Evolutionary conservation across 2,797 vertebrate genomes (phyloP), one percentile per base, ranked within the genome.

Genomic region (Microcaecilia unicolor): DNA sequence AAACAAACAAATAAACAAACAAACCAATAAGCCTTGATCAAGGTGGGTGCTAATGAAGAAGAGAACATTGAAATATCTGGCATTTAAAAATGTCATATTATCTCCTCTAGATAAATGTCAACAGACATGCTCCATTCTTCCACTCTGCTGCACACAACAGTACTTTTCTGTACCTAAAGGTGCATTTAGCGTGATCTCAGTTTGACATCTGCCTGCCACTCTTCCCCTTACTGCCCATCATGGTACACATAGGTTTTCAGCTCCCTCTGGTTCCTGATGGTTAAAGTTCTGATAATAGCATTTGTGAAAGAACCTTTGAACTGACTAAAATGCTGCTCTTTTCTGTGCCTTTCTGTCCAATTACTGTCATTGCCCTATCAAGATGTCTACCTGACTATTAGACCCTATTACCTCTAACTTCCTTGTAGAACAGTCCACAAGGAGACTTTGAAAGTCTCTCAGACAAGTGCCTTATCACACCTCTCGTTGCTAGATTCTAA

Each of bases 341-440:
- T 44, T 34, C 52, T 61, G 52, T 30, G 28, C 34, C 37, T 75
- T 70, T 69, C 50, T 46, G 46, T 30, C 41, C 71, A 76, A 74
- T 80, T 70, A 70, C 71, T 80, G 50, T 78, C 75, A 82, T 64
- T 73, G 69, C 44, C 42, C 61, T 47, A 66, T 51, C 61, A 68
- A 60, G 58, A 36, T 50, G 53, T 46, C 62, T 72, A 66, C 52
- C 57, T 60, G 37, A 42, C 63, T 58, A 71, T 80, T 74, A 76
- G 59, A 61, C 49, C n/a, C 18, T 17, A 51, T 71, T 63, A 56
- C 53, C 51, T 74, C 46, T 53, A 65, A 60, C 54, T 60, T 52
- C 56, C 37, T 60, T 61, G 40, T 48, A 48, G 60, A 26, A 41
- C 18, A 59, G 46, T 16, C 28, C 41, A 37, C 6, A 29, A 32